These are phyloP conservation scores for Mythimna loreyi DNA, from an alignment of 2,888 invertebrate genomes.

Conservation along the genomic window DNA sequence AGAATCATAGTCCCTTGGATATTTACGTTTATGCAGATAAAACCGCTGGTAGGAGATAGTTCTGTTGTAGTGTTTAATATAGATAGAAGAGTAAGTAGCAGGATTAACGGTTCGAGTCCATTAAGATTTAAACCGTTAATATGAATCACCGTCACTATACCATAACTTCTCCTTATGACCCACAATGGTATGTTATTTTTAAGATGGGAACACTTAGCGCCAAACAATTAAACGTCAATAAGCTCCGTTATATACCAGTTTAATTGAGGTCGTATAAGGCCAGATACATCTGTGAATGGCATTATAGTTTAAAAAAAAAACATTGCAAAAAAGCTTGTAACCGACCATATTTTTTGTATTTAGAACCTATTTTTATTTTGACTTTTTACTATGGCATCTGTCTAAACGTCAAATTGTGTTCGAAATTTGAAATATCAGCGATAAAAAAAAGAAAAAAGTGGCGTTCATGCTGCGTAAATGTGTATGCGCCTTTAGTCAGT, in stretches of 20 bases:
- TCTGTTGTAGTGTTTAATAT: too few relatives aligned
- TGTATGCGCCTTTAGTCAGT: constrained; percentile 46
- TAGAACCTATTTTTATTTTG: too few relatives aligned
- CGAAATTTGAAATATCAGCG: not conserved
- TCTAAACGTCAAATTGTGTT: not conserved
- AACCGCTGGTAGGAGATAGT: too few relatives aligned
- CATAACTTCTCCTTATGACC: not conserved
- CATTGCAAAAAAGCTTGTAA: not conserved
- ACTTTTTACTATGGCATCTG: not conserved
- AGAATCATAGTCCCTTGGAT: too few relatives aligned
- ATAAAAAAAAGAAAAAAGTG: not conserved
- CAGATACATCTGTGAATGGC: not conserved
- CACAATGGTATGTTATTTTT: constrained; percentile 2
- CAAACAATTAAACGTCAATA: constrained; percentile 17
- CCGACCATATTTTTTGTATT: not conserved
- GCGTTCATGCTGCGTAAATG: constrained; percentile 18
- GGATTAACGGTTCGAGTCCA: too few relatives aligned
- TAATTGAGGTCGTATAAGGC: constrained; percentile 38
- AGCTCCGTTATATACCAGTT: constrained; percentile 51
- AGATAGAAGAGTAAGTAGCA: too few relatives aligned
- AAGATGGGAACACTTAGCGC: constrained; percentile 7
- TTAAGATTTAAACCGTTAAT: not conserved
- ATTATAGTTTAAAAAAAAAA: not conserved
- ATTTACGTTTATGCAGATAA: too few relatives aligned
- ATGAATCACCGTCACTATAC: not conserved